These are phyloP conservation scores for Tympanoctomys barrerae DNA, from an alignment of 2,797 vertebrate genomes.

Conservation along the genomic window DNA sequence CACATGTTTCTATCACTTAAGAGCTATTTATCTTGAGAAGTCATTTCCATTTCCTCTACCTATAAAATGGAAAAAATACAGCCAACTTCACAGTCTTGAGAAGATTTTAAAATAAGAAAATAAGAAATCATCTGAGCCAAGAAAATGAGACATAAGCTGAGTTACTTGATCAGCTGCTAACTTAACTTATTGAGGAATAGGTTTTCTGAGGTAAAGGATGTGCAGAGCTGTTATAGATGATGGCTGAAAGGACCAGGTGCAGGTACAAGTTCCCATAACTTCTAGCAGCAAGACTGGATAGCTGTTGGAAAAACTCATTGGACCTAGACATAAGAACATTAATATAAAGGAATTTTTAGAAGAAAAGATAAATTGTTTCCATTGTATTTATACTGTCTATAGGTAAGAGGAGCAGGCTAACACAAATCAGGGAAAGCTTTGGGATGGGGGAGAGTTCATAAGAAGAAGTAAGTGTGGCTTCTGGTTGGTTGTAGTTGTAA, in stretches of 20 bases:
- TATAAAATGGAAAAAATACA: background rate
- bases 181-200: background rate
- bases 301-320: background rate
- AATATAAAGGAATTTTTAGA: background rate
- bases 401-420: background rate
- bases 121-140: background rate
- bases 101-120: conserved; percentile 18
- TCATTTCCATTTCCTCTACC: background rate
- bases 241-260: background rate
- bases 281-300: background rate
- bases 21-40: background rate
- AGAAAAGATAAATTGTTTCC: background rate
- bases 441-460: background rate
- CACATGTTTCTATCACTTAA: background rate
- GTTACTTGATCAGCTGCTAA: background rate
- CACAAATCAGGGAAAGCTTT: background rate
- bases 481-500: background rate
- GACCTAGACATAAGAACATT: background rate
- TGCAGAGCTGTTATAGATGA: background rate
- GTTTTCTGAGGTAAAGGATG: background rate
- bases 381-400: background rate
- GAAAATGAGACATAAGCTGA: background rate
- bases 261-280: background rate
- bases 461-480: background rate
- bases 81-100: background rate